A percentile compares a stretch with the other conserved stretches of the same genome.
Conservation (phyloP, 1,140 invertebrate species). For the Globodera rostochiensis region DNA sequence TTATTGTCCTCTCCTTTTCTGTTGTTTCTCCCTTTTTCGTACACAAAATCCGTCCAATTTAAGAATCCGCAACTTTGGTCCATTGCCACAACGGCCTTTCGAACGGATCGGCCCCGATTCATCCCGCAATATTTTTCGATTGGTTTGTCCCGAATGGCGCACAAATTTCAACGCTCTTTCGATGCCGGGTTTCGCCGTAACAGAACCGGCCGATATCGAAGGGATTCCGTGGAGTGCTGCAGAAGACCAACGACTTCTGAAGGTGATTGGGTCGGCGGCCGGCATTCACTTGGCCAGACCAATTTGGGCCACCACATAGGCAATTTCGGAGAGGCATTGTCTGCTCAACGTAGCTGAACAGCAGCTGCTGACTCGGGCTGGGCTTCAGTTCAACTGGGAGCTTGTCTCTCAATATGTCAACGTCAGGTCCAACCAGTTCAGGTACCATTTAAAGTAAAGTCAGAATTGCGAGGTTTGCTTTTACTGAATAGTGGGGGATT, state of each 20-base stretch:
- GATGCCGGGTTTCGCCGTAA: not conserved
- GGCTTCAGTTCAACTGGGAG: conserved; percentile 38
- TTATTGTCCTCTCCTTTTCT: too few species aligned
- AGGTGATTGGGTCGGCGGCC: conserved; percentile 4
- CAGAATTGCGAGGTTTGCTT: conserved; percentile 1
- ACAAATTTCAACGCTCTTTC: conserved; percentile 7
- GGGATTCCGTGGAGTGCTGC: conserved; percentile 31
- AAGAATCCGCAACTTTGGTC: conserved; percentile 7
- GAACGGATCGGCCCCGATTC: not conserved
- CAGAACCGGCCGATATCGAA: conserved; percentile 33
- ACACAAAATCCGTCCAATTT: not conserved
- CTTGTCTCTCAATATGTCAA: conserved; percentile 42
- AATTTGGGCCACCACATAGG: not conserved
- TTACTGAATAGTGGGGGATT: too few species aligned
- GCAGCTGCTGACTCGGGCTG: not conserved
- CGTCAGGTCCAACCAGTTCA: conserved; percentile 17
- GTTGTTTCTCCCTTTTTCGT: too few species aligned
- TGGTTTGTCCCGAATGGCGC: conserved; percentile 27
- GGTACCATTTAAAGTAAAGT: conserved; percentile 24
- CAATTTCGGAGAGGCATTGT: conserved; percentile 8
- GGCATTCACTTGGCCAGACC: not conserved
- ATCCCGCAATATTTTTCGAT: conserved; percentile 11
- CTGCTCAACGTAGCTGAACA: not conserved
- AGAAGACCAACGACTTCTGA: conserved; percentile 34
- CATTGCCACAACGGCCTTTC: conserved; percentile 4